Percentiles rank a stretch among this genome's conserved stretches.
phyloP scores from a whole-genome alignment of 2,888 invertebrate genomes.

The Pediacus dermestoides region DNA sequence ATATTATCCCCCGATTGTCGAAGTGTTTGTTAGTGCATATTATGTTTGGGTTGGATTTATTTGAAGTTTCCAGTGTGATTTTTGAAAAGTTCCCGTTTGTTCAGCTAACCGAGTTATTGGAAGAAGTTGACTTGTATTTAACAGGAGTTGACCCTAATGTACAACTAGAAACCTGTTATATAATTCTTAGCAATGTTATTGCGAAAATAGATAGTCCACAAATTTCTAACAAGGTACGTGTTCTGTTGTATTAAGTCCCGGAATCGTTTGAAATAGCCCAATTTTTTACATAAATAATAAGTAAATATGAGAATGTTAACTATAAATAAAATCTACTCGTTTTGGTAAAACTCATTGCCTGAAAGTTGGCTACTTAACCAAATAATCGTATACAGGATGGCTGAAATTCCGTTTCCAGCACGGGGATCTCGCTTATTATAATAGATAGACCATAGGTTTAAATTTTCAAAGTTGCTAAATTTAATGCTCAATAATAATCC shows the following conservation, averaged over 20 bases:
- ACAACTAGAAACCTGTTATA: conserved; percentile 26
- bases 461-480: too few species aligned
- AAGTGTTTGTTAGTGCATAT: conserved; percentile 39
- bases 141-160: conserved; percentile 30
- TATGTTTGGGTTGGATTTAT: conserved; percentile 32
- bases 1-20: conserved; percentile 38
- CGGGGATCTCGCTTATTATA: too few species aligned
- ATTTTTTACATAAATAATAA: too few species aligned
- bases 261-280: too few species aligned
- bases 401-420: too few species aligned
- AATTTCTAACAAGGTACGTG: conserved; percentile 18
- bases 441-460: too few species aligned
- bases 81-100: conserved; percentile 14
- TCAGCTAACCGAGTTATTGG: conserved; percentile 30
- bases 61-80: conserved; percentile 2
- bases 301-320: too few species aligned
- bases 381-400: too few species aligned
- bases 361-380: too few species aligned
- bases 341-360: too few species aligned
- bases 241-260: not conserved
- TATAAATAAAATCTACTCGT: too few species aligned
- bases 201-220: conserved; percentile 18
- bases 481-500: too few species aligned
- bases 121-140: conserved; percentile 35
- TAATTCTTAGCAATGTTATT: conserved; percentile 25